Percentiles rank a stretch among this genome's conserved stretches.
Conservation (phyloP, 2,797 vertebrate species). For the Myotis daubentonii region DNA sequence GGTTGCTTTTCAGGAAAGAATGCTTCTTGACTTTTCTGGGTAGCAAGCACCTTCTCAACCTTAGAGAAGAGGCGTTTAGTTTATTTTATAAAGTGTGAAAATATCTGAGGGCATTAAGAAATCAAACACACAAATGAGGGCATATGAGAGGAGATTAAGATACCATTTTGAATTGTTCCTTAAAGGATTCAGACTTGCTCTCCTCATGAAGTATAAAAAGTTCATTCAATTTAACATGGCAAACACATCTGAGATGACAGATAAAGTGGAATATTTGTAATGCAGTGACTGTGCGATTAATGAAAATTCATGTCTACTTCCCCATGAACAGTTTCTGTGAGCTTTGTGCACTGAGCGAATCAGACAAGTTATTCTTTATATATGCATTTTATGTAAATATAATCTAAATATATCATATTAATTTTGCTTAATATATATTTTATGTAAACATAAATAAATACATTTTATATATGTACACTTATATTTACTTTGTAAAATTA, state of each 20-base stretch:
- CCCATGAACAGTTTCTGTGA: neutral
- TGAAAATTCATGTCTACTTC: conserved; percentile 7
- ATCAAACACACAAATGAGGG: conserved; percentile 46
- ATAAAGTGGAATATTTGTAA: neutral
- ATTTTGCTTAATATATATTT: neutral
- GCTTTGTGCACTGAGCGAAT: neutral
- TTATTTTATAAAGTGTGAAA: conserved; percentile 77
- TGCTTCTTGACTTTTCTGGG: conserved; percentile 80
- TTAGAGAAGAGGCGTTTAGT: conserved; percentile 64
- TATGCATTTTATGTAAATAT: neutral
- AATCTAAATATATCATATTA: neutral
- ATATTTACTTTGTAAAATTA: conserved; percentile 24
- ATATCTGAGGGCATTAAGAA: conserved; percentile 58
- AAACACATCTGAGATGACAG: neutral
- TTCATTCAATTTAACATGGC: neutral
- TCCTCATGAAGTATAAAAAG: neutral
- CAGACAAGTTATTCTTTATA: neutral
- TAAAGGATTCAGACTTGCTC: neutral
- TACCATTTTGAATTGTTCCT: conserved; percentile 58
- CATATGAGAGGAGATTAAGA: conserved; percentile 74
- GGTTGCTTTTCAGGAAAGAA: conserved; percentile 69
- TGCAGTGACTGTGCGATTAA: neutral
- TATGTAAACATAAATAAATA: neutral
- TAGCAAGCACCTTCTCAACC: conserved; percentile 68
- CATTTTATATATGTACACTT: neutral